Evolutionary conservation across 2,797 vertebrate genomes (phyloP).

Genomic region (Iguana delicatissima): DNA sequence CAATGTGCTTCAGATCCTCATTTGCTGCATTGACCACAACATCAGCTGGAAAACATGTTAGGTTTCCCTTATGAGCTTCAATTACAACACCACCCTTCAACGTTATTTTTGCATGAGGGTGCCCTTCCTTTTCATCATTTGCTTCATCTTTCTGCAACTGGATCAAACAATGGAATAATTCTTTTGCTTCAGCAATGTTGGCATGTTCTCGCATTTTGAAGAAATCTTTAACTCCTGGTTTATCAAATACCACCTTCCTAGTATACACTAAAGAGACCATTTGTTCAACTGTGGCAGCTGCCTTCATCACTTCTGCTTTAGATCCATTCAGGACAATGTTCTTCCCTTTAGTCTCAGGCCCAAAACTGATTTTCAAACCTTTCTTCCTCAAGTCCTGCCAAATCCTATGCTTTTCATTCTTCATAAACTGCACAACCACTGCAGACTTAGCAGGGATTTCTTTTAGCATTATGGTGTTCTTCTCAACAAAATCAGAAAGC

Average conservation of each 20-base stretch:
- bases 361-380: constrained; percentile 72
- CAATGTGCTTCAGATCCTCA: constrained; percentile 79
- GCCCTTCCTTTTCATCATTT: neutral
- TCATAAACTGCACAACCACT: constrained; percentile 79
- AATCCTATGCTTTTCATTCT: constrained; percentile 67
- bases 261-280: constrained; percentile 62
- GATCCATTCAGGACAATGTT: constrained; percentile 81
- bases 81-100: constrained; percentile 78
- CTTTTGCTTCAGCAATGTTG: constrained; percentile 65
- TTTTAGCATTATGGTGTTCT: constrained; percentile 74
- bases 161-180: constrained; percentile 78
- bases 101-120: constrained; percentile 56
- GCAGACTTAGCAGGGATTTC: constrained; percentile 66
- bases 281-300: constrained; percentile 57
- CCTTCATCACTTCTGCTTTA: constrained; percentile 75
- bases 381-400: constrained; percentile 64
- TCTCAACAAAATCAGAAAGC: constrained; percentile 80
- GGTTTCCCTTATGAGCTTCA: constrained; percentile 78
- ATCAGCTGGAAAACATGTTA: constrained; percentile 78
- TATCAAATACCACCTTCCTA: constrained; percentile 78
- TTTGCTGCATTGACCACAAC: constrained; percentile 87
- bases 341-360: constrained; percentile 42
- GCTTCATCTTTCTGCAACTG: constrained; percentile 73
- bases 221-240: constrained; percentile 85
- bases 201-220: constrained; percentile 76